A percentile compares a stretch with the other conserved stretches of the same genome.
Evolutionary conservation across 2,113 vertebrate species (phyloP).

Genomic region (Trematocara nigrifrons): DNA sequence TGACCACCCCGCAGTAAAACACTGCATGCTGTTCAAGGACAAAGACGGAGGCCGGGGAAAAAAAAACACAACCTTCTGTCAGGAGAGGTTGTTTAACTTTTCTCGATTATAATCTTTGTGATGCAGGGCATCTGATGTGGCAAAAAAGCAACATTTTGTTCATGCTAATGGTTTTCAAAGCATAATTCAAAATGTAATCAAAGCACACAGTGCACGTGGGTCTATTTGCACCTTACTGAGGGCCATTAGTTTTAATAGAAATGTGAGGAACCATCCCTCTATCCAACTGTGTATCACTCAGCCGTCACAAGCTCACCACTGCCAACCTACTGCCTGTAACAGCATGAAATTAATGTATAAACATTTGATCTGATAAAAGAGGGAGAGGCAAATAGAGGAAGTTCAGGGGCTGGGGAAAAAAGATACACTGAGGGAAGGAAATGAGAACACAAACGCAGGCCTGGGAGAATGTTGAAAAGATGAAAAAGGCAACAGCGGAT

Average conservation of each 20-base stretch:
- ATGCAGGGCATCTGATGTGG: not conserved
- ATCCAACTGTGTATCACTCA: not conserved
- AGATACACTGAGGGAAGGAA: conserved; percentile 1
- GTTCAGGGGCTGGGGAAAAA: not conserved
- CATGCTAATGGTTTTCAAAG: conserved; percentile 19
- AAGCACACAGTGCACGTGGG: not conserved
- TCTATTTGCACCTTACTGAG: not conserved
- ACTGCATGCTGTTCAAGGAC: conserved; percentile 10
- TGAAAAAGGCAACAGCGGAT: conserved; percentile 18
- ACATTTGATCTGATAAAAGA: conserved; percentile 35
- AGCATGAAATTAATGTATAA: conserved; percentile 35
- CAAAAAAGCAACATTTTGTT: not conserved
- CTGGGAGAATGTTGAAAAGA: conserved; percentile 11
- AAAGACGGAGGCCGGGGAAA: not conserved
- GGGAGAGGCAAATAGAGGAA: not conserved
- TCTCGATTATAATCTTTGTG: not conserved
- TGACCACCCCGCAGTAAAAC: not conserved
- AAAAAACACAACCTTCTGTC: not conserved
- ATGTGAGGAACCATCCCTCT: conserved; percentile 23
- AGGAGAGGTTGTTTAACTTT: not conserved
- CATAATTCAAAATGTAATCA: conserved; percentile 33
- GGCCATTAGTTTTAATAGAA: not conserved
- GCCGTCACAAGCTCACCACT: not conserved
- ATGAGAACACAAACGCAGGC: conserved; percentile 10
- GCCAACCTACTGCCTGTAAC: not conserved